phyloP scores from a whole-genome alignment of 1,140 invertebrate species.

The Trichonephila clavata region DNA sequence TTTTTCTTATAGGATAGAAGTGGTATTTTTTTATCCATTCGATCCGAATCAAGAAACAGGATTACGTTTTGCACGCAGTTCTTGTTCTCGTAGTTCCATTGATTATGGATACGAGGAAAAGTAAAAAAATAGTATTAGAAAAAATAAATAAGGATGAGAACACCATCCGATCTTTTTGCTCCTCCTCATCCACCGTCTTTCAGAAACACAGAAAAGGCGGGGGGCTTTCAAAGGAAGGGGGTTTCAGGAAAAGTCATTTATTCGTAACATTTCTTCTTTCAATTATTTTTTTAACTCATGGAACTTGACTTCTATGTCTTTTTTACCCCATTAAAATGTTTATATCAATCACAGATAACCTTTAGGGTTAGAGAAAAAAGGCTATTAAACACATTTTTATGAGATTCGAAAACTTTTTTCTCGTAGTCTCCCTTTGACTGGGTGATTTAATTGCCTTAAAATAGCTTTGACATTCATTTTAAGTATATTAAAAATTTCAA shows the following conservation, averaged over 20 bases:
- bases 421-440: background rate
- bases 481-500: background rate
- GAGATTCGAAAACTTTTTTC: background rate
- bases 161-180: constrained; percentile 2
- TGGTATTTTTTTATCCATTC: background rate
- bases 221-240: background rate
- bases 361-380: background rate
- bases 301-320: constrained; percentile 4
- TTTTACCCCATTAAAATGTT: constrained; percentile 32
- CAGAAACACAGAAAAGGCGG: background rate
- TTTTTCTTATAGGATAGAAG: background rate
- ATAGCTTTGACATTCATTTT: background rate
- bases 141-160: constrained; percentile 26
- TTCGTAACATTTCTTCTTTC: background rate
- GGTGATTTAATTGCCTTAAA: background rate
- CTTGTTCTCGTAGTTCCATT: constrained; percentile 21
- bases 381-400: background rate
- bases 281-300: background rate
- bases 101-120: constrained; percentile 30
- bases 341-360: background rate
- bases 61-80: constrained; percentile 43
- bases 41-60: constrained; percentile 42
- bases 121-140: background rate
- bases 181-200: background rate
- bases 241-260: constrained; percentile 28